Evolutionary conservation across 1,140 invertebrate genomes (phyloP), one percentile per base, ranked within the genome.

Genomic region (Adoxophyes honmai): DNA sequence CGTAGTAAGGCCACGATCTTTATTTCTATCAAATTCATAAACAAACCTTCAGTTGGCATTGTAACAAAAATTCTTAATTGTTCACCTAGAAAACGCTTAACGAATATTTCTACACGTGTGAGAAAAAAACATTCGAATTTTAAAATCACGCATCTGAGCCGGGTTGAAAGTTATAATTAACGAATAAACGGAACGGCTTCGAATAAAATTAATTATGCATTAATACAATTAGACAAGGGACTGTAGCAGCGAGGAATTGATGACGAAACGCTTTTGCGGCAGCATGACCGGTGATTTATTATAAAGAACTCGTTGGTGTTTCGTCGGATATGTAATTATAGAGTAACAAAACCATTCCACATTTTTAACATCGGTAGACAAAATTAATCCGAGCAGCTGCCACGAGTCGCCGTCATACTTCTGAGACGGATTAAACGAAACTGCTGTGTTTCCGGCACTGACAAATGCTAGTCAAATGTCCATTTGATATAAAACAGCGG

Each of bases 381-480:
- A 65, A 78, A 78, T 75, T 80, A 80, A 78, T 78, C 68, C 56
- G 60, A 66, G 66, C 77, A 80, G 79, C 79, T 82, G 79, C 74
- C 65, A 66, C 62, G 57, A 62, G 62, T 36, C 9, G n/a, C 34
- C n/a, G 34, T 11, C n/a, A 9, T 10, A 36, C 1, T 36, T 3
- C 34, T 48, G 18, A 21, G 1, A 1, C 4, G 2, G 1, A 7
- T 21, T 42, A 42, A 21, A 10, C 42, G n/a, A 28, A 44, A 14
- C 18, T 44, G 9, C 11, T 33, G 18, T 10, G 42, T 18, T 28
- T 33, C 21, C 16, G 42, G 21, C 42, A 28, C 28, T 48, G 42
- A 48, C 11, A 48, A 48, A 48, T 48, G 42, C n/a, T 5, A 7
- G 42, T 44, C 42, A n/a, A 44, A 44, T 28, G 16, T 44, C 37